A percentile compares a stretch with the other conserved stretches of the same genome.
Evolutionary conservation across 2,888 invertebrate genomes (phyloP).

Genomic region (Micoletzkya japonica): DNA sequence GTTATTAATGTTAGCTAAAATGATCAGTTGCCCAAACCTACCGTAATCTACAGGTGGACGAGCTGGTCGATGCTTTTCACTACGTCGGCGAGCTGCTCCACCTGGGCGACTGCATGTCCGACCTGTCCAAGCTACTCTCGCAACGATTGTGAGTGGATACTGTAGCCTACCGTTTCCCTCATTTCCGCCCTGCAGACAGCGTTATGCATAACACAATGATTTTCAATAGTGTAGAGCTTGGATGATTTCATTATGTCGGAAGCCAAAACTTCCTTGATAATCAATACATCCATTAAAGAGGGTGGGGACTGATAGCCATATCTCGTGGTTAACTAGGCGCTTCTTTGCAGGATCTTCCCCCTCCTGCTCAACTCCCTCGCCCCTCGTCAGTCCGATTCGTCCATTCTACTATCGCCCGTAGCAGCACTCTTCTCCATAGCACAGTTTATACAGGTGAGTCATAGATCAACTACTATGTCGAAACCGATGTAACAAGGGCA

Average conservation of each 20-base stretch:
- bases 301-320: too few species aligned
- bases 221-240: too few species aligned
- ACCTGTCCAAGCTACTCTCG: constrained; percentile 20
- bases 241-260: too few species aligned
- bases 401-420: constrained; percentile 55
- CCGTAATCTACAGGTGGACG: constrained; percentile 73
- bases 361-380: constrained; percentile 26
- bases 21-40: neutral
- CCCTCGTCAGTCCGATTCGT: constrained; percentile 35
- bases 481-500: too few species aligned
- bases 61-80: constrained; percentile 73
- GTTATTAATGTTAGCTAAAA: neutral
- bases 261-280: neutral
- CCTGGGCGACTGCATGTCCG: constrained; percentile 37
- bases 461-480: too few species aligned
- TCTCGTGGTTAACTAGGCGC: too few species aligned
- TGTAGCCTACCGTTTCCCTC: too few species aligned
- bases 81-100: constrained; percentile 46
- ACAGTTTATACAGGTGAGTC: constrained; percentile 54
- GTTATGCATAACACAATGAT: too few species aligned
- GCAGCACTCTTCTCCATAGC: constrained; percentile 56
- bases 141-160: constrained; percentile 23
- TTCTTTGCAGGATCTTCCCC: constrained; percentile 25
- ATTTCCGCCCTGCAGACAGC: too few species aligned
- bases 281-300: too few species aligned